A percentile compares a stretch with the other conserved stretches of the same genome.
Evolutionary conservation across 1,140 invertebrate species (phyloP).

Genomic region (Chlorops oryzae): DNA sequence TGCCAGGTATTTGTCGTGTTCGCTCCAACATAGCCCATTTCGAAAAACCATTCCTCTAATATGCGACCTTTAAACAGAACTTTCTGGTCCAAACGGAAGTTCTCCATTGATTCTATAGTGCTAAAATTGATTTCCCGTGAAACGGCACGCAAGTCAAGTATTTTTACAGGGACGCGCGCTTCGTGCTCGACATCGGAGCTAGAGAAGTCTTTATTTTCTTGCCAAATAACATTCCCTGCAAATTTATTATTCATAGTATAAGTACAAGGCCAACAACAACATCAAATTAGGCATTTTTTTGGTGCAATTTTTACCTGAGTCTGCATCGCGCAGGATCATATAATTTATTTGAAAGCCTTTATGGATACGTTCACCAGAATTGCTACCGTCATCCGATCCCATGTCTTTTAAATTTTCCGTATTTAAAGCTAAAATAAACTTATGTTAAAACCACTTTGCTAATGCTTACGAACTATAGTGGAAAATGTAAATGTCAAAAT

Average conservation of each 20-base stretch:
- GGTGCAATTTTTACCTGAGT: too few relatives aligned
- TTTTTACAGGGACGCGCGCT: conserved; percentile 92
- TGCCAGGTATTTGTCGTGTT: conserved; percentile 99
- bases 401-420: conserved; percentile 18
- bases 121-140: conserved; percentile 99
- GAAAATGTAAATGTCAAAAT: too few relatives aligned
- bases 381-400: conserved; percentile 39
- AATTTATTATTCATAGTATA: too few relatives aligned
- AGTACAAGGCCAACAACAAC: too few relatives aligned
- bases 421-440: too few relatives aligned
- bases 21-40: conserved; percentile 98
- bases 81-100: conserved; percentile 94
- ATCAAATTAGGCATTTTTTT: too few relatives aligned
- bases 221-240: conserved; percentile 95
- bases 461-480: too few relatives aligned
- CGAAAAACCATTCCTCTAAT: conserved; percentile 97
- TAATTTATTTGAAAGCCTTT: conserved; percentile 65
- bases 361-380: conserved; percentile 36
- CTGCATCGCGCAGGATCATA: conserved; percentile 96
- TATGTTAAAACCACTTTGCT: too few relatives aligned
- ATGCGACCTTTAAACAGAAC: conserved; percentile 74
- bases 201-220: conserved; percentile 94
- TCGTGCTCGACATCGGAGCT: conserved; percentile 88
- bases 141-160: conserved; percentile 90
- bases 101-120: conserved; percentile 91